Evolutionary conservation across 2,888 invertebrate species (phyloP).

Genomic region (Antheraea assamensis): DNA sequence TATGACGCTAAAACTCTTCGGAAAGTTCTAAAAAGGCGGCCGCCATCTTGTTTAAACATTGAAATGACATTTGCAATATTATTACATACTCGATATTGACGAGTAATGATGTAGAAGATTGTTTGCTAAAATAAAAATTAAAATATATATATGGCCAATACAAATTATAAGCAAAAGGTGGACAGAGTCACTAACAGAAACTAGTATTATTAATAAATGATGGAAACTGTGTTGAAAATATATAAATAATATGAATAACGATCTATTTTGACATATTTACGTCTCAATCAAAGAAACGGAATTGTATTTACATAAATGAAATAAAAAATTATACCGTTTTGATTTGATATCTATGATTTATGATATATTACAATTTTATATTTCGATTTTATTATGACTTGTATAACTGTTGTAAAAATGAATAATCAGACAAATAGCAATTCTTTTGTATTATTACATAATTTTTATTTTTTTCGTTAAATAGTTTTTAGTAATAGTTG

Average conservation of each 20-base stretch:
- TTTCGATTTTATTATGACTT: neutral
- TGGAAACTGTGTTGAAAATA: neutral
- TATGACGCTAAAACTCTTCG: too few relatives aligned
- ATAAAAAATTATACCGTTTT: neutral
- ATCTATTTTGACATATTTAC: slow-evolving; percentile 18
- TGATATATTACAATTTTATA: neutral
- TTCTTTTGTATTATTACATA: neutral
- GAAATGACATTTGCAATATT: too few relatives aligned
- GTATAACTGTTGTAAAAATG: neutral
- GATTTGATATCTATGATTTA: slow-evolving; percentile 3
- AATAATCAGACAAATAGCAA: neutral
- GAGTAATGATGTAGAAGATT: too few relatives aligned
- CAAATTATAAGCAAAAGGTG: too few relatives aligned
- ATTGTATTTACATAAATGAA: slow-evolving; percentile 11
- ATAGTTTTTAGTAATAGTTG: too few relatives aligned
- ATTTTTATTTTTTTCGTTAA: neutral
- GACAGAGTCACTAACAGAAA: neutral
- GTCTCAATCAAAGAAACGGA: slow-evolving; percentile 21
- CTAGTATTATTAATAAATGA: neutral
- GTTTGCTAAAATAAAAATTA: too few relatives aligned
- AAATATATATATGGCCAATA: too few relatives aligned
- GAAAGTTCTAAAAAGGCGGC: too few relatives aligned
- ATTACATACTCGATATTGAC: too few relatives aligned
- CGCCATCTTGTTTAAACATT: too few relatives aligned
- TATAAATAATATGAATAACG: neutral